These are phyloP conservation scores for Neosilurus mollespiculum DNA, from an alignment of 2,797 vertebrate genomes.

Conservation along the genomic window DNA sequence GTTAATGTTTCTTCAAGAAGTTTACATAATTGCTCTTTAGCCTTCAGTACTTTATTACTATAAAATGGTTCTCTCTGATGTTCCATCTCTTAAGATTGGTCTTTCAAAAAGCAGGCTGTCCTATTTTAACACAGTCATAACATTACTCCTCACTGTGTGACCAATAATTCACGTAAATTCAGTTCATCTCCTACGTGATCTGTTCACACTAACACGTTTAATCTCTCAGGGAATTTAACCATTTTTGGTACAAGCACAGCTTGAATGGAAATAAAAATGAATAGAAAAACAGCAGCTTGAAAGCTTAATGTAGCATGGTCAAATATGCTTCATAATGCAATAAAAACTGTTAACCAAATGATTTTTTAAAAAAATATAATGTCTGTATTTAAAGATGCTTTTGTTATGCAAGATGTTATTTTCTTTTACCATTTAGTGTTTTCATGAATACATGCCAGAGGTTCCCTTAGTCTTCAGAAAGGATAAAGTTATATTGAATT, in stretches of 20 bases:
- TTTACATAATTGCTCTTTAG: background rate
- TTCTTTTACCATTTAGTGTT: slow-evolving; percentile 15
- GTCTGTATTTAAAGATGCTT: slow-evolving; percentile 20
- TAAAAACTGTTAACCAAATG: slow-evolving; percentile 44
- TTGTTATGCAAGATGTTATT: slow-evolving; percentile 15
- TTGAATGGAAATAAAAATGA: slow-evolving; percentile 32
- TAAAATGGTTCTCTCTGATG: background rate
- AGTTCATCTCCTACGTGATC: slow-evolving; percentile 21
- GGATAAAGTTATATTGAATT: background rate
- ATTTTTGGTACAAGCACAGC: slow-evolving; percentile 56
- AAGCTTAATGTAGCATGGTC: slow-evolving; percentile 30
- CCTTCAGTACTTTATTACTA: background rate
- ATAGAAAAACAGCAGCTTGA: slow-evolving; percentile 8
- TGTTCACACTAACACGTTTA: slow-evolving; percentile 44
- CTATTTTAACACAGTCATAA: background rate
- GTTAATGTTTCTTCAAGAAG: background rate
- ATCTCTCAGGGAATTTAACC: slow-evolving; percentile 64
- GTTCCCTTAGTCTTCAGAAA: slow-evolving; percentile 7
- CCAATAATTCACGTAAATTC: background rate
- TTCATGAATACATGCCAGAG: slow-evolving; percentile 19
- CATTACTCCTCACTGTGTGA: slow-evolving; percentile 6
- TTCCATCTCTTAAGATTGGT: background rate
- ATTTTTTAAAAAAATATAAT: background rate
- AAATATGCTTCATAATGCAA: slow-evolving; percentile 37
- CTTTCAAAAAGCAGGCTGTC: background rate